Base-by-base conservation (phyloP, 2,888 invertebrate genomes). In the Patella pellucida region DNA sequence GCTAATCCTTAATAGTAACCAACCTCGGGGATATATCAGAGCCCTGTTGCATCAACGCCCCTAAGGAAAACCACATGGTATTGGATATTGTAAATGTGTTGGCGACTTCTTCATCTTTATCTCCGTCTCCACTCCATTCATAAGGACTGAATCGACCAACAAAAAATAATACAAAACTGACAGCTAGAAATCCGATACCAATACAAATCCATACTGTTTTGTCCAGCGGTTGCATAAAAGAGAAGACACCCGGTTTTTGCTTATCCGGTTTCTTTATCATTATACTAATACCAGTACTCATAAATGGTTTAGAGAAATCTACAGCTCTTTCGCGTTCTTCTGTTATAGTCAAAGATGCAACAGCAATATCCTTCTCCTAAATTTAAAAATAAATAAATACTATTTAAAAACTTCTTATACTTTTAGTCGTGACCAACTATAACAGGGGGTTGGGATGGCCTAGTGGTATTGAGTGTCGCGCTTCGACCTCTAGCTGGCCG, bases 31-130 rank as follows among this genome's bases (percentile, higher is more conserved):
- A 96, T 84, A 98, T 96, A 92, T 99, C 98, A 89, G 97, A 97
- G 79, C 98, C 98, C 92, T 99, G 99, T 92, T 98, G 98, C 96
- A 99, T 98, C 91, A 99, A 96, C 70, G 98, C 97, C 56, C 98
- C 98, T 82, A 99, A 93, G 0, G 98, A 95, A 92, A 98, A 99
- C 99, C 99, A 99, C 85, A 99, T 94, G 79, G 97, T 97, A 92
- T 98, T 98, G 92, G 96, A 94, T 89, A 98, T 95, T 87, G 96
- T 96, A 92, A 98, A 98, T 71, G 88, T 87, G 78, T 89, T 89
- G 50, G 85, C 85, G 23, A 85, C 84, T 2, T 83, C 84, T 50
- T 79, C 76, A 12, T 79, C 80, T 19, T 81, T 81, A 41, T 78
- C 78, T n/a, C 78, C 81, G 50, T 83, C 82, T 67, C 81, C 83